Evolutionary conservation across 2,797 vertebrate species (phyloP).

Genomic region (Naso thynnoides): DNA sequence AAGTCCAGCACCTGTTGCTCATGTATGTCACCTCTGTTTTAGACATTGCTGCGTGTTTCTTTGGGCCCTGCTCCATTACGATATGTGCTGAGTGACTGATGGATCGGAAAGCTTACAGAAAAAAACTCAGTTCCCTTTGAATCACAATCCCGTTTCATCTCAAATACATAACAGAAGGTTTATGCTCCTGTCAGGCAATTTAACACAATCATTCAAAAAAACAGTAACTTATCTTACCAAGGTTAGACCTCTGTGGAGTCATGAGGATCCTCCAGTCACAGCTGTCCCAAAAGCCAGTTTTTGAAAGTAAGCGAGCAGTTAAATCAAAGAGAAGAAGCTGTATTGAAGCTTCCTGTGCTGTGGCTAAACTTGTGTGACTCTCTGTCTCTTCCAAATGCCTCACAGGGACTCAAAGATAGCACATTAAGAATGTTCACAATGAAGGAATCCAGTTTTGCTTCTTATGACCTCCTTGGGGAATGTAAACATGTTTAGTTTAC

Average conservation of each 20-base stretch:
- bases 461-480: conserved; percentile 65
- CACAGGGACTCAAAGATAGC: conserved; percentile 24
- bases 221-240: conserved; percentile 47
- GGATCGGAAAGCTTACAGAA: conserved; percentile 4
- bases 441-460: conserved; percentile 72
- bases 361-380: conserved; percentile 26
- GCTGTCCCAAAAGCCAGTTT: conserved; percentile 16
- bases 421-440: conserved; percentile 42
- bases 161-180: neutral
- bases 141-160: neutral
- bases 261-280: conserved; percentile 24
- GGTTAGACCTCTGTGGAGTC: conserved; percentile 35
- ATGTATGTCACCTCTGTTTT: conserved; percentile 24
- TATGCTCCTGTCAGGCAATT: neutral
- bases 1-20: conserved; percentile 48
- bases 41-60: conserved; percentile 4
- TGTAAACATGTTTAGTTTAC: conserved; percentile 45
- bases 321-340: conserved; percentile 14
- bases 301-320: conserved; percentile 1
- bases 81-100: conserved; percentile 18
- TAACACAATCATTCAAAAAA: neutral
- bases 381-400: conserved; percentile 47
- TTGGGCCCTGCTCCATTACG: conserved; percentile 3
- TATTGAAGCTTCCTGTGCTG: conserved; percentile 3
- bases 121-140: neutral